phyloP scores from a whole-genome alignment of 1,140 invertebrate genomes.

The Notospermus geniculatus region DNA sequence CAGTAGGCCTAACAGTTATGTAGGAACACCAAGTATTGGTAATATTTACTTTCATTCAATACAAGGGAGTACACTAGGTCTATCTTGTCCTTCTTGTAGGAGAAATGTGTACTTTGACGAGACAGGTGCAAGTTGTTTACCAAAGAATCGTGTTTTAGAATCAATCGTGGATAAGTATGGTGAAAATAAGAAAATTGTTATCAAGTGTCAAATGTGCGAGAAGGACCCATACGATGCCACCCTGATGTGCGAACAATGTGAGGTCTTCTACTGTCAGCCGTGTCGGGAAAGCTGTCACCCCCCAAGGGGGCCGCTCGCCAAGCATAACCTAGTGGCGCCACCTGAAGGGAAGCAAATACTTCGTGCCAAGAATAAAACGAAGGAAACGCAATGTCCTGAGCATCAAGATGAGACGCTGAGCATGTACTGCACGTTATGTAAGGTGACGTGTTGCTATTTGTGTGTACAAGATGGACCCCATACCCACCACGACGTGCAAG shows the following conservation, averaged over 20 bases:
- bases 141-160: conserved; percentile 88
- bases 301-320: conserved; percentile 81
- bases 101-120: conserved; percentile 92
- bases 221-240: conserved; percentile 74
- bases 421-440: conserved; percentile 88
- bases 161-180: conserved; percentile 86
- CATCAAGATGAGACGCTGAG: conserved; percentile 76
- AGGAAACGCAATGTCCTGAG: conserved; percentile 72
- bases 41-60: conserved; percentile 60
- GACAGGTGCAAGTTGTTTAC: conserved; percentile 85
- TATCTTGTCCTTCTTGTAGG: conserved; percentile 82
- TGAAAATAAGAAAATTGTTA: conserved; percentile 60
- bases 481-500: conserved; percentile 81
- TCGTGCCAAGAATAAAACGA: conserved; percentile 50
- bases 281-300: conserved; percentile 93
- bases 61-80: conserved; percentile 45
- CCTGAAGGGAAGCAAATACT: conserved; percentile 58
- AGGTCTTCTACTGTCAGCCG: conserved; percentile 88
- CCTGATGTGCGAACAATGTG: conserved; percentile 93
- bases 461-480: conserved; percentile 78
- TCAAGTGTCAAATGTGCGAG: conserved; percentile 91
- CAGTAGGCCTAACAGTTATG: conserved; percentile 83
- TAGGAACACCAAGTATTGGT: conserved; percentile 77
- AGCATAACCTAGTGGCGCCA: conserved; percentile 74
- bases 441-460: conserved; percentile 78